A percentile compares a stretch with the other conserved stretches of the same genome.
Conservation (phyloP, 2,888 invertebrate genomes). For the Timema podura region DNA sequence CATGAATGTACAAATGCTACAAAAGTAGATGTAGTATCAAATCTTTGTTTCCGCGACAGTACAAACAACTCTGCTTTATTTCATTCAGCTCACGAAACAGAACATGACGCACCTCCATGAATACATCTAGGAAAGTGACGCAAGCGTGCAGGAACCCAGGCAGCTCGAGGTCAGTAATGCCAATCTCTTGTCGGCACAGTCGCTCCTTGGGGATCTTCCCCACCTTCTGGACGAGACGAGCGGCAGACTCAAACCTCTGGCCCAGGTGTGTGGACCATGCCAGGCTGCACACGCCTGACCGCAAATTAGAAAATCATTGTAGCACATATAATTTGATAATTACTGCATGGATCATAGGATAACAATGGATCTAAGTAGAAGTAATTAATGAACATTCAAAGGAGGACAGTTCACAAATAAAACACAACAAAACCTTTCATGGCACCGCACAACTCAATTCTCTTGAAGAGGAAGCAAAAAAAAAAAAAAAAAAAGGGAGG, state of each 20-base stretch:
- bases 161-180: conserved; percentile 59
- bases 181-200: conserved; percentile 72
- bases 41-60: too few species aligned
- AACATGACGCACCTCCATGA: conserved; percentile 49
- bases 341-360: background rate
- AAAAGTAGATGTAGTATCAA: too few species aligned
- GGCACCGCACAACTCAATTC: too few species aligned
- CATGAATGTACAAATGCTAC: too few species aligned
- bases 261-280: conserved; percentile 88
- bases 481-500: too few species aligned
- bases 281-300: conserved; percentile 70
- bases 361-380: background rate
- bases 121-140: conserved; percentile 52
- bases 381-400: too few species aligned
- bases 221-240: conserved; percentile 72
- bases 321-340: background rate
- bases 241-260: conserved; percentile 69
- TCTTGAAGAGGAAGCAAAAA: too few species aligned
- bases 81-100: too few species aligned
- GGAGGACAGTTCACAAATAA: too few species aligned
- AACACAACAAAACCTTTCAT: too few species aligned
- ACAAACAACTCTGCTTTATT: too few species aligned
- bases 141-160: conserved; percentile 44
- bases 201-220: conserved; percentile 83
- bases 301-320: conserved; percentile 20